Evolutionary conservation across 2,113 vertebrate genomes (phyloP).

Genomic region (Ciconia boyciana): DNA sequence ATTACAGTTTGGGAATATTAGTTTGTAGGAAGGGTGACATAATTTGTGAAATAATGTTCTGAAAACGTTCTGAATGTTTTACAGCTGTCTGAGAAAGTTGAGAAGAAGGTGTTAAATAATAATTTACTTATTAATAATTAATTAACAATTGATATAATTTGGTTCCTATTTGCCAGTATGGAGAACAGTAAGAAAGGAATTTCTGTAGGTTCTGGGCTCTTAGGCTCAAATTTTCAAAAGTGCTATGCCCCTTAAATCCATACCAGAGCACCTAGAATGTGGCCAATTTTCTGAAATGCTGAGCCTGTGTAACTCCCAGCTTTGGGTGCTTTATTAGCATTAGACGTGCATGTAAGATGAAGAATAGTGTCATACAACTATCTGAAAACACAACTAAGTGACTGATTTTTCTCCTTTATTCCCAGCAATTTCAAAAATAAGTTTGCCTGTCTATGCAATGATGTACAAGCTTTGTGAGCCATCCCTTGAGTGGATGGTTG

Average conservation of each 20-base stretch:
- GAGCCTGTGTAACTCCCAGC: rapidly evolving
- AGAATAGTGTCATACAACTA: neutral
- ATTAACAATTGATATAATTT: neutral
- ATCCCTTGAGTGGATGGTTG: neutral
- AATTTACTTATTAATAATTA: neutral
- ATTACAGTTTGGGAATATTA: neutral
- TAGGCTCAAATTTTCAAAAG: neutral
- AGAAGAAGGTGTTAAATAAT: neutral
- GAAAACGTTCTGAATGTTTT: neutral
- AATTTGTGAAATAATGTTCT: neutral
- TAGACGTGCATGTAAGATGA: rapidly evolving
- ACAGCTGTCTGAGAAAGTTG: neutral
- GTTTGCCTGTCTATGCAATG: rapidly evolving
- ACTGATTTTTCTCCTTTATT: neutral
- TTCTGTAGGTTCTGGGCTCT: neutral
- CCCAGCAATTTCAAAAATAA: neutral
- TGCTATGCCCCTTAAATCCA: too few relatives aligned
- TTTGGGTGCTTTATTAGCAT: neutral
- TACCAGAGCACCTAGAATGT: neutral
- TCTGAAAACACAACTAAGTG: neutral
- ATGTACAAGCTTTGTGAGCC: neutral
- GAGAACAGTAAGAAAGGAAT: neutral
- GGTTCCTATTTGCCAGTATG: neutral
- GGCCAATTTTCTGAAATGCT: neutral
- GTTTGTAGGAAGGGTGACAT: neutral